Evolutionary conservation across 1,140 invertebrate species (phyloP), one percentile per base, ranked within the genome.

Genomic region (Helicoverpa zea): DNA sequence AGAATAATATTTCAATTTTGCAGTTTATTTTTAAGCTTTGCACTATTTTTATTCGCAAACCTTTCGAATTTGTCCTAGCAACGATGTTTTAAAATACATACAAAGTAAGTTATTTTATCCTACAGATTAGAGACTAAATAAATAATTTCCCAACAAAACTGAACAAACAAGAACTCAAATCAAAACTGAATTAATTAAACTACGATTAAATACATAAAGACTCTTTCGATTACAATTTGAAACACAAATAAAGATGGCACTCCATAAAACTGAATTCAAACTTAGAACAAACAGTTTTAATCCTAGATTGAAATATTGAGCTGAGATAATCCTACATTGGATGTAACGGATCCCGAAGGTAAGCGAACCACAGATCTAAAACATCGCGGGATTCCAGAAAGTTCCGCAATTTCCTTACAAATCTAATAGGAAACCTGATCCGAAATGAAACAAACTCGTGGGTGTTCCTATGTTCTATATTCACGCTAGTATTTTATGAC

Each of bases 341-440:
- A 54, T 72, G 13, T 68, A 68, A 23, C 16, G n/a, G 18, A 63
- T 63, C 61, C 13, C 2, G 52, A n/a, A 29, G 54, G 14, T 23
- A 14, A 72, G 23, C 29, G n/a, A 72, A 14, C 13, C 49, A 14
- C 14, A 52, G 29, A 72, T 29, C 23, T 52, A 54, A 70, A 72
- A 72, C 9, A 54, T 54, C 68, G 7, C 7, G 52, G 47, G 35
- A 68, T 49, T 23, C n/a, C 16, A 72, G 14, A 77, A 64, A 78
- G 49, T 81, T 43, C 35, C 35, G 63, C 70, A 74, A 75, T 81
- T 81, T 78, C 51, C 79, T 81, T 58, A 49, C 49, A 54, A 58
- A 30, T 66, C 52, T 78, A 78, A 78, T 78, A 74, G 70, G 70
- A 73, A 61, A 82, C 56, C 56, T 66, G 81, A 82, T 79, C 58